A percentile compares a stretch with the other conserved stretches of the same genome.
phyloP scores from a whole-genome alignment of 2,797 vertebrate genomes.

The Dendrocincla fuliginosa region DNA sequence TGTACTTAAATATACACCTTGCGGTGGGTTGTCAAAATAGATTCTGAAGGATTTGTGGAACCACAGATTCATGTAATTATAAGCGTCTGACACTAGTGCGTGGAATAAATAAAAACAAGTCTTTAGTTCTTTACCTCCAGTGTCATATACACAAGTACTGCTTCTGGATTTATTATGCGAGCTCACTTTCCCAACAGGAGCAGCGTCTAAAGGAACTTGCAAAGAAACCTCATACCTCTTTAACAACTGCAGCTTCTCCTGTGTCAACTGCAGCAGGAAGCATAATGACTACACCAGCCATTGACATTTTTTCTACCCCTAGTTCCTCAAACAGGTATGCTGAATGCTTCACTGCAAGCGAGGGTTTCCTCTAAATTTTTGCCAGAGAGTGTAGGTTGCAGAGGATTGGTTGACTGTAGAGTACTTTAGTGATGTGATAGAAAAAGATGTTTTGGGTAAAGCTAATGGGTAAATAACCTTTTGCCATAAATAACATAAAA shows the following conservation, averaged over 20 bases:
- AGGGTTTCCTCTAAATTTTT: background rate
- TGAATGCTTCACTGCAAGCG: background rate
- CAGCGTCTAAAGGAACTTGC: conserved; percentile 97
- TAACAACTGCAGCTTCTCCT: conserved; percentile 95
- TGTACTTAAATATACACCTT: background rate
- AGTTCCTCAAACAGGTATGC: conserved; percentile 94
- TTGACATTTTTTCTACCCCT: conserved; percentile 97
- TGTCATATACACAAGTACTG: background rate
- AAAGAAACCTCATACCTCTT: conserved; percentile 92
- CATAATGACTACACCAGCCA: conserved; percentile 92
- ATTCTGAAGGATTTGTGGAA: background rate
- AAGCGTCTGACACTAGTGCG: background rate
- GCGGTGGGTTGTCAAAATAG: background rate
- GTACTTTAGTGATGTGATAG: background rate
- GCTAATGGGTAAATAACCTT: background rate
- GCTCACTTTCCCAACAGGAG: conserved; percentile 81
- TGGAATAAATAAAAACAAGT: background rate
- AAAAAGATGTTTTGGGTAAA: background rate
- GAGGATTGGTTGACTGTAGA: background rate
- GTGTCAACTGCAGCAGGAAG: conserved; percentile 91
- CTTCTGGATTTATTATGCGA: conserved; percentile 51
- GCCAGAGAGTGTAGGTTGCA: background rate
- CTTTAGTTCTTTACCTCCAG: background rate
- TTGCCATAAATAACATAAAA: background rate
- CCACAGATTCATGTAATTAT: background rate